phyloP scores from a whole-genome alignment of 2,113 vertebrate genomes.

The Naja naja region DNA sequence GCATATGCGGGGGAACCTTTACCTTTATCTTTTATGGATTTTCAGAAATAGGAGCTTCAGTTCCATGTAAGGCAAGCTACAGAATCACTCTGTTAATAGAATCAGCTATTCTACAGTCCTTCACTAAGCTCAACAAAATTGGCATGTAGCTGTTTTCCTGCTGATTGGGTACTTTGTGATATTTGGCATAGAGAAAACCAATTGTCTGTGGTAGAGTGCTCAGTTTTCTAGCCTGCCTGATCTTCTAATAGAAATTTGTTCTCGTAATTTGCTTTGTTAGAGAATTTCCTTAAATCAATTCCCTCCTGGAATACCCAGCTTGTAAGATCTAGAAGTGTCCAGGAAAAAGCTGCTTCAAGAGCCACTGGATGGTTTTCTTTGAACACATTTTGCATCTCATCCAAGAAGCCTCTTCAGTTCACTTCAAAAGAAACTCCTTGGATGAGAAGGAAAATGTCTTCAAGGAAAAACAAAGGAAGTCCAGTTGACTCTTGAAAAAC shows the following conservation, averaged over 20 bases:
- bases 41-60: not conserved
- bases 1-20: too few relatives aligned
- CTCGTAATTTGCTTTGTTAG: not conserved
- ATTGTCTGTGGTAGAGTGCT: not conserved
- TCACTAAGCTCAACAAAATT: not conserved
- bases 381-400: too few relatives aligned
- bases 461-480: too few relatives aligned
- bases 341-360: not conserved
- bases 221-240: not conserved
- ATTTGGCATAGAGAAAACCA: not conserved
- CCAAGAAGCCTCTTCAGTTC: too few relatives aligned
- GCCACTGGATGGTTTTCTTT: too few relatives aligned
- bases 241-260: not conserved
- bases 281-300: not conserved
- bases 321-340: too few relatives aligned
- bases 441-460: not conserved
- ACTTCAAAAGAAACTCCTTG: too few relatives aligned
- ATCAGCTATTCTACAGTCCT: not conserved
- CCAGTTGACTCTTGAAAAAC: too few relatives aligned
- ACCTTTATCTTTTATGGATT: too few relatives aligned
- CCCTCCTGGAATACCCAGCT: not conserved
- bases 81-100: not conserved
- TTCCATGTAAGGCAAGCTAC: not conserved
- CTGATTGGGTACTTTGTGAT: not conserved
- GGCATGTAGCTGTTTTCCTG: not conserved